Base-by-base conservation (phyloP, 2,113 vertebrate genomes). In the Perca fluviatilis region DNA sequence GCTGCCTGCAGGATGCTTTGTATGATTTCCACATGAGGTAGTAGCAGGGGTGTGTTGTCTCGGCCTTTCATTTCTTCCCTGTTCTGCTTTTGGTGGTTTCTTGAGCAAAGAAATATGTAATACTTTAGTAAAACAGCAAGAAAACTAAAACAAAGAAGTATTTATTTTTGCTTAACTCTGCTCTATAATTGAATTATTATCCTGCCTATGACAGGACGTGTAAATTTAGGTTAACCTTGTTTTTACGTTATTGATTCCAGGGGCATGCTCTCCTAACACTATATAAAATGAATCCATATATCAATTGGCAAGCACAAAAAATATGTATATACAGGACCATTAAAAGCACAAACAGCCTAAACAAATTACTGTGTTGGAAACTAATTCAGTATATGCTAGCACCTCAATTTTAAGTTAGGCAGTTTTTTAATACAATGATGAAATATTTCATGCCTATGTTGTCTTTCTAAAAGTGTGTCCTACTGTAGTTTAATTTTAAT, bases 21-120 rank as follows among this genome's bases (percentile, higher is more conserved):
- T 98, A 99, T 99, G 98, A 98, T 98, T 97, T 99, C 97, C 96
- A 97, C 97, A 98, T 97, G 97, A 98, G 97, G 96, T 96, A 96
- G 95, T 96, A 96, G 96, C 96, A 96, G 96, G 96, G 95, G 94
- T 96, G 95, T 80, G 96, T 95, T 96, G 96, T 96, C 94, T 95
- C 93, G 95, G 95, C 95, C 96, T 95, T 96, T 94, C 93, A 94
- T 95, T 96, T 95, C 95, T 56, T 80, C 19, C 70, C 76, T 58
- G 16, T 69, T 71, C 33, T 51, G 33, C 49, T 87, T 79, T 71
- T 81, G 66, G 25, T 86, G 21, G 43, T 79, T 76, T 76, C 43
- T 23, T 66, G 18, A 70, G 49, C 25, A 51, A 33, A 54, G 51
- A 77, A 61, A 80, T 67, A 71, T 74, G 58, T 11, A 12, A 71